Percentiles rank a stretch among this genome's conserved stretches.
These are phyloP conservation scores for Pristionchus fissidentatus DNA, from an alignment of 2,888 invertebrate species.

Conservation along the genomic window DNA sequence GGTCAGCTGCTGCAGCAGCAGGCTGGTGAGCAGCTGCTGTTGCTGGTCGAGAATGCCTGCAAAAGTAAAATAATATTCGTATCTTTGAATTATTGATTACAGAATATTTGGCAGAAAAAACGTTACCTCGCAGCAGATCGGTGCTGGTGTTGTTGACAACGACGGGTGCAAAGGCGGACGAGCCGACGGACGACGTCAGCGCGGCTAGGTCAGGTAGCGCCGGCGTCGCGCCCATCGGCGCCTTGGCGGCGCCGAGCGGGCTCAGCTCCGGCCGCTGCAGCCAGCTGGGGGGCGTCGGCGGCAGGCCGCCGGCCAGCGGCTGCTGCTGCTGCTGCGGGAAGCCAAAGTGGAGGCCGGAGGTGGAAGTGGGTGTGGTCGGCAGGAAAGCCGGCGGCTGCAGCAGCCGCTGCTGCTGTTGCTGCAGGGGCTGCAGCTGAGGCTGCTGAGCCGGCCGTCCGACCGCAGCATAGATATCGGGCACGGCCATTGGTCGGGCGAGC, in stretches of 20 bases:
- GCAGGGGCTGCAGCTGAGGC: conserved; percentile 3
- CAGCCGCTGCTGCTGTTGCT: not conserved
- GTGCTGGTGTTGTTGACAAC: not conserved
- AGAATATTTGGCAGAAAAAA: not conserved
- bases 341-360: not conserved
- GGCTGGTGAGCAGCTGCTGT: conserved; percentile 1
- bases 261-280: conserved; percentile 19
- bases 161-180: conserved; percentile 24
- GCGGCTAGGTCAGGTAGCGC: not conserved
- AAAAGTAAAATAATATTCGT: not conserved
- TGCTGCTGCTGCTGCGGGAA: not conserved
- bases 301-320: not conserved
- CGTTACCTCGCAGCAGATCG: conserved; percentile 21
- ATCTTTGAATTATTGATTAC: not conserved
- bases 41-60: conserved; percentile 31
- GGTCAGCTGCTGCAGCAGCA: conserved; percentile 15
- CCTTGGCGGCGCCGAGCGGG: conserved; percentile 13
- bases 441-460: not conserved
- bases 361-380: not conserved
- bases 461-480: conserved; percentile 40
- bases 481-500: not conserved
- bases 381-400: conserved; percentile 5
- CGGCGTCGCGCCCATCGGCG: not conserved
- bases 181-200: not conserved
- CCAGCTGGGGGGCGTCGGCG: not conserved